Conservation (phyloP, 2,113 vertebrate genomes). For the Odontophorus gujanensis region DNA sequence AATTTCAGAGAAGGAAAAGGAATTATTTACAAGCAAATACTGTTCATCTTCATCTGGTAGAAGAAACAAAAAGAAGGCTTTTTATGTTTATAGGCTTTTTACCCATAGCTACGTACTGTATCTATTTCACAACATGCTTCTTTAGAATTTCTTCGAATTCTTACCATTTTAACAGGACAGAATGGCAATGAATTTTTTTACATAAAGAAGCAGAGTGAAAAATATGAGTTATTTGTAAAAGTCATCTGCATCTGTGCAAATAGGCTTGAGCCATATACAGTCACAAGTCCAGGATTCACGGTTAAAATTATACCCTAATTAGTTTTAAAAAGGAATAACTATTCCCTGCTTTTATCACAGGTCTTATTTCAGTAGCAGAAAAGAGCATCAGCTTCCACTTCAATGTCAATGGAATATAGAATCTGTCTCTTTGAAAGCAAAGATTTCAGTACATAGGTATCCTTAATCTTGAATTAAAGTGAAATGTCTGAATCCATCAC, state of each 20-base stretch:
- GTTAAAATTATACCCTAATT: constrained; percentile 28
- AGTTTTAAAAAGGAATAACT: background rate
- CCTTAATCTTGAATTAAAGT: constrained; percentile 1
- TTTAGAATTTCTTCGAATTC: background rate
- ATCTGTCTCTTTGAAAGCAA: background rate
- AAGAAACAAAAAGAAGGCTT: no score
- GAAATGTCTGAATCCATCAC: background rate
- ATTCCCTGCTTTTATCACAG: background rate
- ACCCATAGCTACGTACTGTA: background rate
- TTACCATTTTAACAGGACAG: background rate
- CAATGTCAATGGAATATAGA: constrained; percentile 7
- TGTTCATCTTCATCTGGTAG: background rate
- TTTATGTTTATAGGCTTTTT: background rate
- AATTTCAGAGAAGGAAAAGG: background rate
- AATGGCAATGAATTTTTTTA: background rate
- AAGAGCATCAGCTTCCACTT: background rate
- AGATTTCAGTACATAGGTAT: background rate
- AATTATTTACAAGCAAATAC: background rate
- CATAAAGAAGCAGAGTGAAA: constrained; percentile 1
- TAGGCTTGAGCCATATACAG: background rate
- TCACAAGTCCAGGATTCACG: background rate
- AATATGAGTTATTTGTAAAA: constrained; percentile 31
- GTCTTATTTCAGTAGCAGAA: constrained; percentile 28
- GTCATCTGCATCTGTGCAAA: background rate
- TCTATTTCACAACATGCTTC: background rate